Evolutionary conservation across 2,888 invertebrate genomes (phyloP), one percentile per base, ranked within the genome.

Genomic region (Loripinus fragilis): DNA sequence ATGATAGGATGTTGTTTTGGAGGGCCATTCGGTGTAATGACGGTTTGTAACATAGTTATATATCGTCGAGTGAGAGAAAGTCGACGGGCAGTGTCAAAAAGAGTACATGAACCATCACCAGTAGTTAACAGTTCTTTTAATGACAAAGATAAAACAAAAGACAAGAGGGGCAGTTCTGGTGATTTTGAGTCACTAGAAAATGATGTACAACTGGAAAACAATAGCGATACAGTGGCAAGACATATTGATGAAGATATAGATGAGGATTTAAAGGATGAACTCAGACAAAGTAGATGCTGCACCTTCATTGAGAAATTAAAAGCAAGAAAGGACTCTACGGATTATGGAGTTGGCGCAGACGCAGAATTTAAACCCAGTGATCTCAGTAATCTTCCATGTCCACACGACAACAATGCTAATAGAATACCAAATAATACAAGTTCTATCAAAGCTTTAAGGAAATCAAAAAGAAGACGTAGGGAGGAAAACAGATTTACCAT

Each of bases 1-100:
- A 91, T 91, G 90, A 85, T 90, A 17, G 76, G 71, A 2, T 73
- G 80, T 30, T 91, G 91, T 71, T 91, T 91, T 75, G 89, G 89
- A 15, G 87, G 87, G 28, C 90, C 91, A 0, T 89, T 86, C 60
- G 33, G 78, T 15, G 85, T 88, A 23, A 91, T 91, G 91, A 80
- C 87, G 0, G 77, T 88, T 64, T 90, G 86, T 65, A 89, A 90
- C 72, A 65, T 85, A 17, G 64, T 81, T 28, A 90, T 90, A n/a
- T 76, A 85, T 23, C 74, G 70, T 33, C 74, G 76, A 30, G 86
- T 86, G 10, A 70, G 83, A 25, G 78, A 67, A 1, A 89, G 88
- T 74, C 85, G 79, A 55, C 67, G 71, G 35, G 5, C 28, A 8
- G 55, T 55, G 3, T 12, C 25, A 28, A 55, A 55, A 48, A 20